These are phyloP conservation scores for Tipula unca DNA, from an alignment of 2,888 invertebrate species.

Conservation along the genomic window DNA sequence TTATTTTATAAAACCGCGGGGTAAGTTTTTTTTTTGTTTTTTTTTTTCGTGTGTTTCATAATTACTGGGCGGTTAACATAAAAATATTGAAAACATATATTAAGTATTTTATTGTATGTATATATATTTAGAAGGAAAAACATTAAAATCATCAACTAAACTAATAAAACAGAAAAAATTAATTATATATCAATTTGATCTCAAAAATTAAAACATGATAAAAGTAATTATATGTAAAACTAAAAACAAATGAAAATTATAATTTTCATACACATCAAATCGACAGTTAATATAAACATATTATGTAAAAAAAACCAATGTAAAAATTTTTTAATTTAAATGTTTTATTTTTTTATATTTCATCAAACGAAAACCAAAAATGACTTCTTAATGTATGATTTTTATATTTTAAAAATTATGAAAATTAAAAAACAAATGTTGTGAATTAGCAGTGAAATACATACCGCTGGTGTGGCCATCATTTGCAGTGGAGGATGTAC, in stretches of 20 bases:
- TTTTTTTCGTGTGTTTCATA: not conserved
- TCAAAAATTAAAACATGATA: not conserved
- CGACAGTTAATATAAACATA: not conserved
- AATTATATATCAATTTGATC: not conserved
- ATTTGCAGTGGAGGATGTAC: slow-evolving; percentile 35
- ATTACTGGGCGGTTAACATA: not conserved
- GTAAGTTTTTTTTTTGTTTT: not conserved
- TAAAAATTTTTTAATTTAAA: not conserved
- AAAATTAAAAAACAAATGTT: not conserved
- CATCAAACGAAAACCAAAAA: not conserved
- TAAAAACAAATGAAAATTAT: not conserved
- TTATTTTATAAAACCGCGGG: not conserved
- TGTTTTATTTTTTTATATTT: not conserved
- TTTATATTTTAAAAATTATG: not conserved
- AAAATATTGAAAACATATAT: slow-evolving; percentile 3
- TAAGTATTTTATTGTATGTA: too few relatives aligned
- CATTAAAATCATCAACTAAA: slow-evolving; percentile 8
- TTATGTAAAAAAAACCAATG: not conserved
- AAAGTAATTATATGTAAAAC: not conserved
- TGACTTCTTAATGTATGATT: not conserved
- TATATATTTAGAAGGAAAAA: not conserved
- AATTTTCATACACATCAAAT: slow-evolving; percentile 14
- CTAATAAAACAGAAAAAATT: not conserved
- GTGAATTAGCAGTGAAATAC: slow-evolving; percentile 25
- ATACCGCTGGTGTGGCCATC: slow-evolving; percentile 44